Conservation (phyloP, 2,888 invertebrate species). For the Odiellus spinosus region DNA sequence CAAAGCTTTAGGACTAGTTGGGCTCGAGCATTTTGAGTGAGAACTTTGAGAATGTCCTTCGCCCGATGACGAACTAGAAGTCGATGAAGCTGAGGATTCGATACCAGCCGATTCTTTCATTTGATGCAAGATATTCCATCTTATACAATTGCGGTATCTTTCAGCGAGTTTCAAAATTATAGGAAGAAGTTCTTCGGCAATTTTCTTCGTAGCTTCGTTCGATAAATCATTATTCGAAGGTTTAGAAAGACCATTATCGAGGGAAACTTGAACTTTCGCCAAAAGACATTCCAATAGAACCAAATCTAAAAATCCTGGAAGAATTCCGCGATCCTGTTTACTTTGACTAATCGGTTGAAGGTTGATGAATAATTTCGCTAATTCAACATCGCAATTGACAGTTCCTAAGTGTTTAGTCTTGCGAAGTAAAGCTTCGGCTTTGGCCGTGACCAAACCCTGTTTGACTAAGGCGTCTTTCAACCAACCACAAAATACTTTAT, state of each 20-base stretch:
- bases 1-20: constrained; percentile 20
- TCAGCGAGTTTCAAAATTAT: constrained; percentile 27
- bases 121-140: constrained; percentile 39
- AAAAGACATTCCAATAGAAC: constrained; percentile 58
- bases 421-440: constrained; percentile 51
- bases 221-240: constrained; percentile 19
- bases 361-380: constrained; percentile 40
- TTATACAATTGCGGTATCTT: constrained; percentile 28
- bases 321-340: constrained; percentile 3
- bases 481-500: constrained; percentile 72
- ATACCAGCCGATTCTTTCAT: constrained; percentile 20
- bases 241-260: constrained; percentile 40
- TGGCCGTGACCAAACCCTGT: constrained; percentile 74
- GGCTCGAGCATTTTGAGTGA: constrained; percentile 29
- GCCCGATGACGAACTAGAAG: too few relatives aligned
- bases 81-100: too few relatives aligned
- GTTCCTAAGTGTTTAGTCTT: constrained; percentile 51
- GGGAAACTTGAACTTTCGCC: constrained; percentile 53
- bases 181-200: constrained; percentile 29
- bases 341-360: constrained; percentile 20
- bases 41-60: constrained; percentile 22
- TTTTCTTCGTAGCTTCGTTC: constrained; percentile 19
- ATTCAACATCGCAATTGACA: constrained; percentile 39
- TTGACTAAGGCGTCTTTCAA: constrained; percentile 79
- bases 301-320: constrained; percentile 54